Evolutionary conservation across 2,113 vertebrate genomes (phyloP).

Genomic region (Pluvianellus socialis): DNA sequence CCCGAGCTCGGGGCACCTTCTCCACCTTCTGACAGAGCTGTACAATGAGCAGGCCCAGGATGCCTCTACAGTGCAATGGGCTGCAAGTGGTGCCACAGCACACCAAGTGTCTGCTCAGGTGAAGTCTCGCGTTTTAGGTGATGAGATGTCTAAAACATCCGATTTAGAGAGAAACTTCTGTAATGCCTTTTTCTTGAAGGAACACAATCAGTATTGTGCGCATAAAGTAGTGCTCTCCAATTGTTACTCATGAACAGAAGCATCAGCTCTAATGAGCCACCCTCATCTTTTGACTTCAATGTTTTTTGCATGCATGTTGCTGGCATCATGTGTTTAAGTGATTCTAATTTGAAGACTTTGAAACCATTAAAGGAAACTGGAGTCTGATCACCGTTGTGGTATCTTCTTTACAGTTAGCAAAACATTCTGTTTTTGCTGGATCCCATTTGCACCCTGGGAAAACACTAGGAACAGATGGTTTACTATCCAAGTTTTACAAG

Average conservation of each 20-base stretch:
- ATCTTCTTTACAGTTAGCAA: conserved; percentile 31
- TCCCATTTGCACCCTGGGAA: conserved; percentile 31
- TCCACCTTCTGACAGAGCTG: not conserved
- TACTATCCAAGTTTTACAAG: conserved; percentile 9
- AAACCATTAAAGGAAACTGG: not conserved
- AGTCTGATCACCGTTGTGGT: not conserved
- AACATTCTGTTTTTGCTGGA: conserved; percentile 24
- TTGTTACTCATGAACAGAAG: not conserved
- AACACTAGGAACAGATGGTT: conserved; percentile 50
- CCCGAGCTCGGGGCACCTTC: not conserved
- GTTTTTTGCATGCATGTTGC: not conserved
- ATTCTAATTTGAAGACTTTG: not conserved
- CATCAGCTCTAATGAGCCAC: not conserved
- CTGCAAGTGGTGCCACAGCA: not conserved
- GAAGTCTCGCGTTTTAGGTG: not conserved
- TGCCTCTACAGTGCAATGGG: not conserved
- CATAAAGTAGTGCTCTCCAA: not conserved
- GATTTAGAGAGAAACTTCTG: not conserved
- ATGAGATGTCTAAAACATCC: not conserved
- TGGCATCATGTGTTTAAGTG: not conserved
- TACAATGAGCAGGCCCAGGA: not conserved
- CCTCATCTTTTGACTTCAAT: conserved; percentile 4
- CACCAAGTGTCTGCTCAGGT: not conserved
- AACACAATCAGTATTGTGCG: not conserved
- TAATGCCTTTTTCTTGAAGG: not conserved